These are phyloP conservation scores for Xiphydria camelus DNA, from an alignment of 2,888 invertebrate genomes.

Conservation along the genomic window DNA sequence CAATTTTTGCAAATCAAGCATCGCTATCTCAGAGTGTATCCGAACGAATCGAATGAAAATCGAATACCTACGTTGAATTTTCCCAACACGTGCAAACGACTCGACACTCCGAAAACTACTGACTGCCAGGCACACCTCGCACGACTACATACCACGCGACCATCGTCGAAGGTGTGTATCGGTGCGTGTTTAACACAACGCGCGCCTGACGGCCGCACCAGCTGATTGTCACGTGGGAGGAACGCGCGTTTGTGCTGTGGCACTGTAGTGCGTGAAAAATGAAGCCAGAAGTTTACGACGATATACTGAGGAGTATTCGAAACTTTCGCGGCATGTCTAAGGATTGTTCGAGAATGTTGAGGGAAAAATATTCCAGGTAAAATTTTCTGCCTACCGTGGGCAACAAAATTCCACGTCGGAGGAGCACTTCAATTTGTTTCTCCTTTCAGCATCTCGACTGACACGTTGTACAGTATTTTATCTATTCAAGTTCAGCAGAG, in stretches of 20 bases:
- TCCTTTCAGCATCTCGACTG: conserved; percentile 61
- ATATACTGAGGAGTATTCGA: conserved; percentile 63
- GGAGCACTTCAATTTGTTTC: conserved; percentile 12
- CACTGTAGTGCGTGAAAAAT: conserved; percentile 27
- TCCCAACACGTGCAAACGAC: too few species aligned
- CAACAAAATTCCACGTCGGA: neutral
- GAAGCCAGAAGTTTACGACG: conserved; percentile 57
- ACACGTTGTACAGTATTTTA: conserved; percentile 73
- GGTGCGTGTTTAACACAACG: too few species aligned
- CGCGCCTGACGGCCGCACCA: too few species aligned
- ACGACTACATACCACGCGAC: too few species aligned
- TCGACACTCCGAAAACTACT: too few species aligned
- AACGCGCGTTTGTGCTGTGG: too few species aligned
- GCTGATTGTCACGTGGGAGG: too few species aligned
- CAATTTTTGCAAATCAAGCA: conserved; percentile 62
- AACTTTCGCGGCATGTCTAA: conserved; percentile 63
- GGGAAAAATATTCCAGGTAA: conserved; percentile 64
- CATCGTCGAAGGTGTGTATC: too few species aligned
- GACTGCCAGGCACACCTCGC: too few species aligned
- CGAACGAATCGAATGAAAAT: too few species aligned
- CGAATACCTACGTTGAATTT: too few species aligned
- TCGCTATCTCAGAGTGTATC: too few species aligned
- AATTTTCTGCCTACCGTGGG: neutral
- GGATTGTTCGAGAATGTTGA: conserved; percentile 65
- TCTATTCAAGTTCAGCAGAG: conserved; percentile 67